Conservation (phyloP, 2,113 vertebrate genomes). For the Tylochromis polylepis region DNA sequence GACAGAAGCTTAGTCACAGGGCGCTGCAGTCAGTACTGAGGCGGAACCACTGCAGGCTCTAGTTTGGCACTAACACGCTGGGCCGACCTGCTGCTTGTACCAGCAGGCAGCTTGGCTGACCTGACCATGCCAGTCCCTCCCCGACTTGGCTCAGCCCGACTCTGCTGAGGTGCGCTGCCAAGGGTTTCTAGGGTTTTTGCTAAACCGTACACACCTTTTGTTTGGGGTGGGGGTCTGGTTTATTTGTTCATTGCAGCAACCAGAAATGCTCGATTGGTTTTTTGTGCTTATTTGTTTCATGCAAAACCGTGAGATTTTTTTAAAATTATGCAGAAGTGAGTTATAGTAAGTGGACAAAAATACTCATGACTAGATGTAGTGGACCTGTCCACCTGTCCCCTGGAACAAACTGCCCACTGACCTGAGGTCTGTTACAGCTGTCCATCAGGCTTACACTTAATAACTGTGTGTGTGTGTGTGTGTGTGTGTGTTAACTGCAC, state of each 20-base stretch:
- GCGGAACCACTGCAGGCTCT: not conserved
- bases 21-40: not conserved
- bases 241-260: not conserved
- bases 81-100: slow-evolving; percentile 8
- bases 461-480: not conserved
- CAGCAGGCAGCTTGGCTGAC: slow-evolving; percentile 19
- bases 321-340: not conserved
- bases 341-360: not conserved
- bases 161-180: not conserved
- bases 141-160: not conserved
- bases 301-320: not conserved
- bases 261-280: not conserved
- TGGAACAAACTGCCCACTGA: not conserved
- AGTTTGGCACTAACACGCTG: not conserved
- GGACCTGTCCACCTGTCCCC: not conserved
- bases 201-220: not conserved
- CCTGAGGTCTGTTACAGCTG: not conserved
- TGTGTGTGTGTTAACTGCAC: not conserved
- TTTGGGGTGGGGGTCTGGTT: not conserved
- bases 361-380: not conserved
- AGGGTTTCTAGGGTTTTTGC: not conserved
- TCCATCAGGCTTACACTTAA: not conserved
- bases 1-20: slow-evolving; percentile 5
- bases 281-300: not conserved
- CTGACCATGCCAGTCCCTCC: not conserved